These are phyloP conservation scores for Spinibarbus caldwelli DNA, from an alignment of 2,797 vertebrate species.

Conservation along the genomic window DNA sequence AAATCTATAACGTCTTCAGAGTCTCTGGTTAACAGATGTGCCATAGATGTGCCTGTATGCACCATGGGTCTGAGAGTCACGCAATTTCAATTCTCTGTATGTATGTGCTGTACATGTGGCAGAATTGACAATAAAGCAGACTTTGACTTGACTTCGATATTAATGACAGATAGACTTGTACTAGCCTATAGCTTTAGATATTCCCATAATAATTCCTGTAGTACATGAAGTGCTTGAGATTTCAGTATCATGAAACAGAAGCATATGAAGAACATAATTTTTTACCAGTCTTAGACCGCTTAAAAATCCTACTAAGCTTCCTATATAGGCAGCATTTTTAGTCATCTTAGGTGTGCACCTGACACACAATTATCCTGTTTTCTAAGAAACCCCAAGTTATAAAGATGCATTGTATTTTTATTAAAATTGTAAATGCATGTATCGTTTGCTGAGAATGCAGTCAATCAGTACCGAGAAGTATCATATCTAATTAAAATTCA, in stretches of 20 bases:
- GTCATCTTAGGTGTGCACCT: neutral
- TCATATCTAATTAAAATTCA: neutral
- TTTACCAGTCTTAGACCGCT: neutral
- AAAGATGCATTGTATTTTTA: neutral
- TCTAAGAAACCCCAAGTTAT: neutral
- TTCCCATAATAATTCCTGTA: neutral
- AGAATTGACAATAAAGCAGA: no score
- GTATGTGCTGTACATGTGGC: no score
- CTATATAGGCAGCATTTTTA: no score
- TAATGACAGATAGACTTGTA: neutral
- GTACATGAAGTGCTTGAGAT: neutral
- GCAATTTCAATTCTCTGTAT: no score
- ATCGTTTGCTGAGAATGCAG: neutral
- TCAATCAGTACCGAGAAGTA: neutral
- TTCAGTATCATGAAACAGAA: neutral
- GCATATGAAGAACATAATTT: neutral
- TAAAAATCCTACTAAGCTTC: neutral
- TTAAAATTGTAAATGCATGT: neutral
- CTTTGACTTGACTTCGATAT: no score
- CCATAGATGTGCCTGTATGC: no score
- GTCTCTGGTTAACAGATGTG: slow-evolving; percentile 26
- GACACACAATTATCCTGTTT: neutral
- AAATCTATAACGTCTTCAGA: slow-evolving; percentile 11
- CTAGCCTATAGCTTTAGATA: slow-evolving; percentile 20
- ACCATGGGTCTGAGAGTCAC: no score